phyloP scores from a whole-genome alignment of 2,797 vertebrate genomes.

The Masticophis lateralis region DNA sequence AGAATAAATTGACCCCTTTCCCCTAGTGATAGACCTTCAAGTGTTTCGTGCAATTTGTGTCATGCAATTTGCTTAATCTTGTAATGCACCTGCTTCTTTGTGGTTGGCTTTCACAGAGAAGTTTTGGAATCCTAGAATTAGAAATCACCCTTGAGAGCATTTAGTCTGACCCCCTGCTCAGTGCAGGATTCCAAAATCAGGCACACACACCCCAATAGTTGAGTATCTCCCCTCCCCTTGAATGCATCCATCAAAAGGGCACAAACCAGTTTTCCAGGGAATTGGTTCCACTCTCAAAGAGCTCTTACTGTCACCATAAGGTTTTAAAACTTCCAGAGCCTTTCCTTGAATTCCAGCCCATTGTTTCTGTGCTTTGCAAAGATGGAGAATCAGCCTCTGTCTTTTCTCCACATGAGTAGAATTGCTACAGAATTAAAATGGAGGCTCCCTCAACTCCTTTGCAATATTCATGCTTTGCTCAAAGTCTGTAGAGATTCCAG shows the following conservation, averaged over 20 bases:
- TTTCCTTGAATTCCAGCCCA: neutral
- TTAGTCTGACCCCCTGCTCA: neutral
- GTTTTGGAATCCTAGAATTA: neutral
- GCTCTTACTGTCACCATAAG: neutral
- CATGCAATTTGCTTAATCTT: neutral
- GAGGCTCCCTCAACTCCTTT: neutral
- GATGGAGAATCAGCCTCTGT: neutral
- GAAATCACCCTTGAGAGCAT: neutral
- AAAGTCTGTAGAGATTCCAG: no score
- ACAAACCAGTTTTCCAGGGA: neutral
- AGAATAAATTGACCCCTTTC: no score
- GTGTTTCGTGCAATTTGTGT: neutral
- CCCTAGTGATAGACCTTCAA: no score
- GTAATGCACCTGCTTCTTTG: neutral
- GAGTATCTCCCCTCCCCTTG: neutral
- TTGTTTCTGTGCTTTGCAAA: neutral
- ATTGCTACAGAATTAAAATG: neutral
- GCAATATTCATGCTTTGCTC: neutral
- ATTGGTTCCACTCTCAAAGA: neutral
- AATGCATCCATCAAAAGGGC: neutral
- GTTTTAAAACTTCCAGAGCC: neutral
- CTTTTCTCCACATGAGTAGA: neutral
- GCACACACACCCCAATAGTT: neutral
- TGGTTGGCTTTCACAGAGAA: neutral
- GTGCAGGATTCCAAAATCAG: neutral